Evolutionary conservation across 2,888 invertebrate genomes (phyloP).

Genomic region (Calameuta pallipes): DNA sequence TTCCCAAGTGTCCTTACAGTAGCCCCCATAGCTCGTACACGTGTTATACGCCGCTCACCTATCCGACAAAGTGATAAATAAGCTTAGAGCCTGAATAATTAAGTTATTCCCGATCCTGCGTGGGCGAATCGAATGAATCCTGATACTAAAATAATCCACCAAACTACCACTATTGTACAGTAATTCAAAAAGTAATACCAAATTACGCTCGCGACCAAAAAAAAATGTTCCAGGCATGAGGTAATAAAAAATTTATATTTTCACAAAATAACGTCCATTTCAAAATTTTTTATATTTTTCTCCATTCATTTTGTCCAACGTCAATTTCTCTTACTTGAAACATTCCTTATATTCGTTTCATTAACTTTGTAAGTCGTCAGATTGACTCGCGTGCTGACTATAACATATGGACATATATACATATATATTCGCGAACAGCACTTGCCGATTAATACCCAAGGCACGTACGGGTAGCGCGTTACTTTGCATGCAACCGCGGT

Average conservation of each 20-base stretch:
- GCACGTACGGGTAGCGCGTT: background rate
- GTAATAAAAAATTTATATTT: too few relatives aligned
- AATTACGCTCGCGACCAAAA: too few relatives aligned
- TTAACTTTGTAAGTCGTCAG: background rate
- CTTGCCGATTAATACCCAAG: background rate
- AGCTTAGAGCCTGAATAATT: constrained; percentile 43
- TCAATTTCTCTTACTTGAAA: background rate
- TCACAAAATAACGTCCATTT: too few relatives aligned
- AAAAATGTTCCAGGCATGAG: background rate
- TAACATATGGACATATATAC: background rate
- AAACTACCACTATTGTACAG: background rate
- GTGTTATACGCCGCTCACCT: constrained; percentile 4
- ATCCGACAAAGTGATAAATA: constrained; percentile 28
- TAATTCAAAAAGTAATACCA: background rate
- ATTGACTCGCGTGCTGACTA: background rate
- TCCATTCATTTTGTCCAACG: background rate
- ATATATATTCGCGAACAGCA: background rate
- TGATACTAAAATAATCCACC: background rate
- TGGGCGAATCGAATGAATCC: background rate
- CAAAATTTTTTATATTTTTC: background rate
- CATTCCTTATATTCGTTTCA: background rate
- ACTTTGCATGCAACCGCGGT: constrained; percentile 19
- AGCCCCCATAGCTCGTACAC: background rate
- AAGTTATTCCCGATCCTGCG: constrained; percentile 34
- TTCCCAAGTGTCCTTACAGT: background rate